These are phyloP conservation scores for Limenitis camilla DNA, from an alignment of 2,888 invertebrate genomes.

Conservation along the genomic window DNA sequence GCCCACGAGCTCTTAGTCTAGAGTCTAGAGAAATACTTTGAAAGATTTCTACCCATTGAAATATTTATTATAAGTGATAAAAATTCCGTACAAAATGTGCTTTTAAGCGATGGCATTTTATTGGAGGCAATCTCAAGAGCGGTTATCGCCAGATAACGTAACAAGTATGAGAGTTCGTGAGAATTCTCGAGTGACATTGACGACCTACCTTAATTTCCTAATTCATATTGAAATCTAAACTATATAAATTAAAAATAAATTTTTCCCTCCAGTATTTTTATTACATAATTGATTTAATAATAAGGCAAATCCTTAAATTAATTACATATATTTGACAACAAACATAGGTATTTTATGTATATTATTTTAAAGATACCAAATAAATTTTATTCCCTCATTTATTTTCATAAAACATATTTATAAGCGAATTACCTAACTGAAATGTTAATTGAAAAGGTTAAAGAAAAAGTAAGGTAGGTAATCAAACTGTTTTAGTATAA, in stretches of 20 bases:
- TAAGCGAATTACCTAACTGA: no score
- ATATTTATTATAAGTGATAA: constrained; percentile 17
- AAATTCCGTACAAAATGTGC: constrained; percentile 28
- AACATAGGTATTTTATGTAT: no score
- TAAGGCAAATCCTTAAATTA: no score
- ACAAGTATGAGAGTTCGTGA: constrained; percentile 18
- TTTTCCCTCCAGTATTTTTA: not conserved
- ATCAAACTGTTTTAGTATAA: no score
- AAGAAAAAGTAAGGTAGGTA: no score
- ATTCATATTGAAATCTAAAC: not conserved
- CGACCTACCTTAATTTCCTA: constrained; percentile 3
- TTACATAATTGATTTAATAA: no score
- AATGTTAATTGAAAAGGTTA: no score
- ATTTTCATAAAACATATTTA: no score
- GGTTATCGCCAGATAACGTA: constrained; percentile 22
- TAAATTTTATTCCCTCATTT: no score
- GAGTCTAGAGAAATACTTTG: constrained; percentile 17
- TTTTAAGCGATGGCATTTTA: constrained; percentile 27
- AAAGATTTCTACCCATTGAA: constrained; percentile 18
- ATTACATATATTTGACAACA: no score
- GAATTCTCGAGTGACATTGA: constrained; percentile 7
- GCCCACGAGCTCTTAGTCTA: constrained; percentile 16
- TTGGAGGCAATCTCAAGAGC: constrained; percentile 28
- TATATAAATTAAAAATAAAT: not conserved
- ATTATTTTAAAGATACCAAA: no score